Base-by-base conservation (phyloP, 1,140 invertebrate genomes). In the Drosophila grimshawi region DNA sequence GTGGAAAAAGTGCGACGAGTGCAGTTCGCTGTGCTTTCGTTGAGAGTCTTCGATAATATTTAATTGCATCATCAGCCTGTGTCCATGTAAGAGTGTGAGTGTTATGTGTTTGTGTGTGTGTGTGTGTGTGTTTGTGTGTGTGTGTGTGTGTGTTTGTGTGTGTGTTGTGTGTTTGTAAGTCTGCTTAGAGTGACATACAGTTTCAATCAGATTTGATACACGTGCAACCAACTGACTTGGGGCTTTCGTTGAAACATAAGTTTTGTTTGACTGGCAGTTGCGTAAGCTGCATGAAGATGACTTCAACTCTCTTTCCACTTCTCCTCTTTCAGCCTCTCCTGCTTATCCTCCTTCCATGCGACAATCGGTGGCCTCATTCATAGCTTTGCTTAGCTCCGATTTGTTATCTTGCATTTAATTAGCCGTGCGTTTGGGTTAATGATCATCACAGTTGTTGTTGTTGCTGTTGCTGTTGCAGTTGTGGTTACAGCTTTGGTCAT, bases 351-450 rank as follows among this genome's bases (percentile, higher is more conserved):
- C 33, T 53, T 7, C 46, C 39, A 60, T 63, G 63, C 75, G 65
- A 78, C 78, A 81, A 81, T 71, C 72, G 51, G 68, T 80, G 83
- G 81, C 83, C 83, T 63, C 80, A 86, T 88, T 86, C 71, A 62
- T 27, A 11, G 52, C 39, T 30, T 41, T 39, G 56, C 48, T 61
- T 66, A 30, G 57, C 71, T 68, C 30, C 70, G 67, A 71, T 71
- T 82, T 74, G 83, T 88, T 88, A 86, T 88, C 83, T 76, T 6
- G 72, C 73, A 88, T 78, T 83, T 88, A 86, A 86, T 86, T 88
- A 88, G 85, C 69, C 83, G 80, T 86, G 76, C 79, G 68, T 80
- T 82, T 76, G 64, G n/a, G 61, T 49, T 69, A 72, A 78, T 86
- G 78, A 76, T 83, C 74, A 62, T 73, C 35, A 45, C 49, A 62